Percentiles rank a stretch among this genome's conserved stretches.
Evolutionary conservation across 2,113 vertebrate species (phyloP).

Genomic region (Orycteropus afer): DNA sequence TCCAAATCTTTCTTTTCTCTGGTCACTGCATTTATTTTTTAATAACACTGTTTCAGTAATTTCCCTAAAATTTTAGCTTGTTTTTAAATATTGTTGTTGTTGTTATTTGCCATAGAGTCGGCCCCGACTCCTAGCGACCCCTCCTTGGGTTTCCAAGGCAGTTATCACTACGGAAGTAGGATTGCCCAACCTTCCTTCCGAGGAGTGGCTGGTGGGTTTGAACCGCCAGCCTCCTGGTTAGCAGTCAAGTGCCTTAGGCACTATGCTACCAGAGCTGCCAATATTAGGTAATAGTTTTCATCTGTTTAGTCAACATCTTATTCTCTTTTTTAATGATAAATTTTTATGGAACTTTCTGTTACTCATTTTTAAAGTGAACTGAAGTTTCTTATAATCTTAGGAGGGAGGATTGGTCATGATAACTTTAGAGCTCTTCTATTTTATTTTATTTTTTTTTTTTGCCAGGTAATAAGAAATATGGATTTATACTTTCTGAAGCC

Average conservation of each 20-base stretch:
- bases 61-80: neutral
- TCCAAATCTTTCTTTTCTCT: neutral
- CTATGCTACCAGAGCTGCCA: no score
- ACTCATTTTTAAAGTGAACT: neutral
- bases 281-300: neutral
- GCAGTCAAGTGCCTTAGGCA: no score
- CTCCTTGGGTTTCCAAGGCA: no score
- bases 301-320: neutral
- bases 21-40: neutral
- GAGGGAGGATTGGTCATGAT: neutral
- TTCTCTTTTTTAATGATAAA: neutral
- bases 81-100: no score
- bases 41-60: neutral
- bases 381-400: conserved; percentile 7
- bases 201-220: no score
- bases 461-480: neutral
- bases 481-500: neutral
- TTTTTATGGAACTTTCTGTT: neutral
- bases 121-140: no score
- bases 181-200: no score
- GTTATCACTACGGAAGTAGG: no score
- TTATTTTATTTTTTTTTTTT: neutral
- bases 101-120: no score
- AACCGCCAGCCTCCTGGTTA: no score
- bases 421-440: neutral